These are phyloP conservation scores for Chlamydotis undulata DNA, from an alignment of 2,113 vertebrate genomes.

Conservation along the genomic window DNA sequence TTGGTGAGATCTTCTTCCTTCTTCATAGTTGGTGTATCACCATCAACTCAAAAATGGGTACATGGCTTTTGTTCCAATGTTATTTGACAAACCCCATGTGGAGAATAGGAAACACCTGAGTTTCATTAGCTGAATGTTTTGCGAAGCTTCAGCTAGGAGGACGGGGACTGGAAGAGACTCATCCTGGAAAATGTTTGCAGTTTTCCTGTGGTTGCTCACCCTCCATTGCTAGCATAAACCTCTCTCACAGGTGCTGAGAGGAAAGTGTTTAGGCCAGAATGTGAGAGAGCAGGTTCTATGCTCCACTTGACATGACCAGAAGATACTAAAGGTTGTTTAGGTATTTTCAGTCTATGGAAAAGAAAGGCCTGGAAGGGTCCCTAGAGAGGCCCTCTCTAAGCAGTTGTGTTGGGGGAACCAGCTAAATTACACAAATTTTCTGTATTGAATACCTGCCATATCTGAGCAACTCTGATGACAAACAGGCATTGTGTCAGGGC, in stretches of 20 bases:
- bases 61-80: not conserved
- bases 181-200: not conserved
- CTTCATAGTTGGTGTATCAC: not conserved
- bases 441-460: not conserved
- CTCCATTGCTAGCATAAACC: not conserved
- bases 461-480: not conserved
- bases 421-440: not conserved
- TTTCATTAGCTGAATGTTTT: not conserved
- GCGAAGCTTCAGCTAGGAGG: not conserved
- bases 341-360: not conserved
- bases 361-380: not conserved
- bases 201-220: not conserved
- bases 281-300: not conserved
- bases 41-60: not conserved
- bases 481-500: not conserved
- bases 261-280: not conserved
- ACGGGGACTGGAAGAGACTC: not conserved
- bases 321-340: not conserved
- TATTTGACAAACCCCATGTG: not conserved
- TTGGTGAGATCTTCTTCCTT: not conserved
- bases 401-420: not conserved
- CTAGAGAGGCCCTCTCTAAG: not conserved
- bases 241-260: not conserved
- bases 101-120: not conserved
- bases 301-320: not conserved